A percentile compares a stretch with the other conserved stretches of the same genome.
These are phyloP conservation scores for Hiodon alosoides DNA, from an alignment of 2,113 vertebrate genomes.

Conservation along the genomic window DNA sequence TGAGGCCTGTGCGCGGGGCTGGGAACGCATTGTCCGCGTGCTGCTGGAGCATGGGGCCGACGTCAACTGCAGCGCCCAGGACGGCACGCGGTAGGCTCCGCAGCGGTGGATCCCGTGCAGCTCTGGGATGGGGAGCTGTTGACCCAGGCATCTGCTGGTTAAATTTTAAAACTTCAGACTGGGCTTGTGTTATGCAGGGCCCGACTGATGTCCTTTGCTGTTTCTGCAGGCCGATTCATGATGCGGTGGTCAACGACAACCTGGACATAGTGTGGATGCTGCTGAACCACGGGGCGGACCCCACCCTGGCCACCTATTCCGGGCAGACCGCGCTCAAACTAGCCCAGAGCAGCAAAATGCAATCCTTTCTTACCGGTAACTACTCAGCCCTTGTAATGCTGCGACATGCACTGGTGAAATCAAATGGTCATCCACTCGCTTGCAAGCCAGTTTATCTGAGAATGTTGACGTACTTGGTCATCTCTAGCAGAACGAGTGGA, in stretches of 20 bases:
- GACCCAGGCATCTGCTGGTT: background rate
- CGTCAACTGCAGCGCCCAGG: conserved; percentile 96
- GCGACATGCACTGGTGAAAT: background rate
- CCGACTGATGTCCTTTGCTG: background rate
- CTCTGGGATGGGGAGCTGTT: background rate
- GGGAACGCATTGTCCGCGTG: conserved; percentile 86
- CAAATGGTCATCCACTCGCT: background rate
- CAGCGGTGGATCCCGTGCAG: background rate
- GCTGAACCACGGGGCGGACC: conserved; percentile 91
- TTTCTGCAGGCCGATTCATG: conserved; percentile 80
- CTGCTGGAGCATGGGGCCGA: conserved; percentile 88
- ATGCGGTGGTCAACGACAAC: conserved; percentile 92
- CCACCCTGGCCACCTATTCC: conserved; percentile 92
- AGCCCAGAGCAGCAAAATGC: conserved; percentile 86
- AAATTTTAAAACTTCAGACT: background rate
- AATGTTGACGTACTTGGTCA: too few species aligned
- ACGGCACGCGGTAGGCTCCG: conserved; percentile 81
- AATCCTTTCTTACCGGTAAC: conserved; percentile 83
- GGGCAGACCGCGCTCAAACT: conserved; percentile 90
- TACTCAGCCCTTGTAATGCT: background rate
- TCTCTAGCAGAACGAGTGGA: background rate
- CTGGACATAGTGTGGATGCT: conserved; percentile 89
- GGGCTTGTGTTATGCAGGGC: background rate
- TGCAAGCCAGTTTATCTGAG: too few species aligned
- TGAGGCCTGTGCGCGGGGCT: conserved; percentile 87